Percentiles rank a stretch among this genome's conserved stretches.
phyloP scores from a whole-genome alignment of 2,797 vertebrate genomes.

The Oreochromis grahami region DNA sequence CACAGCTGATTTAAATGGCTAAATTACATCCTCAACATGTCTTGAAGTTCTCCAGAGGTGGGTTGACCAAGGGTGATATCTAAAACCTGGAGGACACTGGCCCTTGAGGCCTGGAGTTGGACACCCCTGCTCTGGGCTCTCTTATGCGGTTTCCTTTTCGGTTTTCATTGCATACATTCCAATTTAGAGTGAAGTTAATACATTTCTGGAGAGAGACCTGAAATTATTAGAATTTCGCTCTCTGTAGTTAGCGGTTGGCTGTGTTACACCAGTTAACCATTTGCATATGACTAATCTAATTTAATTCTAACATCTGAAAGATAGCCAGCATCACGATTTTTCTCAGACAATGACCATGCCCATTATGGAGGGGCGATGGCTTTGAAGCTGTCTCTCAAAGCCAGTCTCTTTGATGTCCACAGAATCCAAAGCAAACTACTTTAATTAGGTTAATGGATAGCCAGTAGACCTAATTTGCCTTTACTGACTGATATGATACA shows the following conservation, averaged over 20 bases:
- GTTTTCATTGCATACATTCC: background rate
- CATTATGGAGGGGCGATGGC: conserved; percentile 26
- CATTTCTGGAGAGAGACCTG: background rate
- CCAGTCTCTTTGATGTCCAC: conserved; percentile 51
- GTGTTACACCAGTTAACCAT: background rate
- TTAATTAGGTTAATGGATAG: conserved; percentile 62
- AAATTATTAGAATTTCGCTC: background rate
- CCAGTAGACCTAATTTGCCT: conserved; percentile 46
- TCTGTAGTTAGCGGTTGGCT: background rate
- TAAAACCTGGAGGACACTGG: background rate
- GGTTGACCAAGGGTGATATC: background rate
- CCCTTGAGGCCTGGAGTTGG: rapidly evolving
- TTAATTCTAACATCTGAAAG: background rate
- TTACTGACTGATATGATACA: background rate
- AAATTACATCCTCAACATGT: background rate
- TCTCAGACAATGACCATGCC: background rate
- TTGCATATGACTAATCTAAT: background rate
- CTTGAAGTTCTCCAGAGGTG: background rate
- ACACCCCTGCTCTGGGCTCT: background rate
- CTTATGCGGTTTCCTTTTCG: background rate
- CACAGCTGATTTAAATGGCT: background rate
- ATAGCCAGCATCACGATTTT: background rate
- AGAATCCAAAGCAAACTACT: conserved; percentile 24
- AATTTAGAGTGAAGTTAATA: background rate
- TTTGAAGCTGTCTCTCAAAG: conserved; percentile 32